Evolutionary conservation across 2,113 vertebrate species (phyloP).

Genomic region (Plecotus auritus): DNA sequence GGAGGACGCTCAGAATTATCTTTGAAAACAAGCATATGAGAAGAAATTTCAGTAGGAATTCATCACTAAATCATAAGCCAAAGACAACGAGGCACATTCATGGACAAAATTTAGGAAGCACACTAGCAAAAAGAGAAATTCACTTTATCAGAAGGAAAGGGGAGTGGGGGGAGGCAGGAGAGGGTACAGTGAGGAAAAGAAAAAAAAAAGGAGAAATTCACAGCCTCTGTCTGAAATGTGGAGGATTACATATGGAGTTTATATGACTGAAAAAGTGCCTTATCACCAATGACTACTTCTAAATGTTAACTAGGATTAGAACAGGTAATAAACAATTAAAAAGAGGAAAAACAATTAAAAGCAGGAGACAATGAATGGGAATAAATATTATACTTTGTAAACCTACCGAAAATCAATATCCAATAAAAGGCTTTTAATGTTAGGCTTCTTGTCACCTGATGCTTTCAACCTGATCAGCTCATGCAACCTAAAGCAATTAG

Average conservation of each 20-base stretch:
- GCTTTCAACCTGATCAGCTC: slow-evolving; percentile 89
- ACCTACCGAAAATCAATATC: slow-evolving; percentile 96
- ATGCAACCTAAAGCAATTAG: slow-evolving; percentile 87
- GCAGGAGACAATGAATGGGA: not conserved
- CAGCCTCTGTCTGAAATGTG: not conserved
- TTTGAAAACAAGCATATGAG: not conserved
- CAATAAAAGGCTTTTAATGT: slow-evolving; percentile 90
- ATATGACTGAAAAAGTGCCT: not conserved
- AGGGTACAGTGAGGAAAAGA: not conserved
- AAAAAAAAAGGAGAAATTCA: not conserved
- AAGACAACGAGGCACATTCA: not conserved
- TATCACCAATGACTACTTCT: not conserved
- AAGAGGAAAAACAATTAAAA: slow-evolving; percentile 16
- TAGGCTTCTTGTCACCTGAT: slow-evolving; percentile 71
- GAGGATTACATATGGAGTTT: not conserved
- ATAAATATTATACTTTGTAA: slow-evolving; percentile 46
- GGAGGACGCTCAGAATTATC: not conserved
- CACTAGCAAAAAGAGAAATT: not conserved
- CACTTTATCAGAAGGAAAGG: not conserved
- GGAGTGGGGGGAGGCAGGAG: not conserved
- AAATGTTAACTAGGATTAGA: not conserved
- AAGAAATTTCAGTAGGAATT: not conserved
- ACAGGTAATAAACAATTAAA: not conserved
- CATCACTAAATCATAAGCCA: not conserved
- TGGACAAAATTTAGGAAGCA: not conserved